Conservation (phyloP, 2,888 invertebrate genomes). For the Chrysomela aeneicollis region DNA sequence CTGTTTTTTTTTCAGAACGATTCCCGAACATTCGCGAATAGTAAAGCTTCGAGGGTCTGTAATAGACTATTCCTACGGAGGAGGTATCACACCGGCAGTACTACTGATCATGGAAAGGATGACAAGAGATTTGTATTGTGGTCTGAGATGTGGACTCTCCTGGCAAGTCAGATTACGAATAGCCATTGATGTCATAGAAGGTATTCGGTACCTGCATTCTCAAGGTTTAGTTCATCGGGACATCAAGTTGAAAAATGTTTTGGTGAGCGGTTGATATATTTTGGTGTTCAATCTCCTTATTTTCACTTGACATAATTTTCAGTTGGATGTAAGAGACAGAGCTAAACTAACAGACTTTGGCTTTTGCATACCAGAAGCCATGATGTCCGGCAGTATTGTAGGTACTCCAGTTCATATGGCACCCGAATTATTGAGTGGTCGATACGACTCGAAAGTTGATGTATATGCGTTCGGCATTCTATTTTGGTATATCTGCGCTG, state of each 20-base stretch:
- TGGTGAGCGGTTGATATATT: slow-evolving; percentile 63
- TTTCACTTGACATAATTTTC: slow-evolving; percentile 31
- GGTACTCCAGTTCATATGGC: slow-evolving; percentile 93
- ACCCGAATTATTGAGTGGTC: slow-evolving; percentile 82
- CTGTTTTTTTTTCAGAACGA: slow-evolving; percentile 66
- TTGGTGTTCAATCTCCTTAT: not conserved
- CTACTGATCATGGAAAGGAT: slow-evolving; percentile 81
- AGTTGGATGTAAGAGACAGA: slow-evolving; percentile 74
- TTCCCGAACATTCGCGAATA: slow-evolving; percentile 83
- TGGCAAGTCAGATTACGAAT: slow-evolving; percentile 73
- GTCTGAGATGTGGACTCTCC: slow-evolving; percentile 72
- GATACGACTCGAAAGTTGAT: slow-evolving; percentile 84
- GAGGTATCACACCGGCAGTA: slow-evolving; percentile 75
- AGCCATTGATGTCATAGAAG: slow-evolving; percentile 84
- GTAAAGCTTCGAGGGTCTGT: slow-evolving; percentile 80
- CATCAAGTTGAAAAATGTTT: slow-evolving; percentile 88
- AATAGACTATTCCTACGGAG: slow-evolving; percentile 79
- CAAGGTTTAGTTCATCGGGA: slow-evolving; percentile 89
- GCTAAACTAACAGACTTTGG: slow-evolving; percentile 88
- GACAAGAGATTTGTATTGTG: slow-evolving; percentile 80
- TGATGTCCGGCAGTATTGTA: slow-evolving; percentile 89
- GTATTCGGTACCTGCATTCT: slow-evolving; percentile 87
- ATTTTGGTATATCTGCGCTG: slow-evolving; percentile 91
- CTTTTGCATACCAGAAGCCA: slow-evolving; percentile 89
- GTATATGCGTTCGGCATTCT: slow-evolving; percentile 90